These are phyloP conservation scores for Chloropsis cyanopogon DNA, from an alignment of 2,113 vertebrate species.

Conservation along the genomic window DNA sequence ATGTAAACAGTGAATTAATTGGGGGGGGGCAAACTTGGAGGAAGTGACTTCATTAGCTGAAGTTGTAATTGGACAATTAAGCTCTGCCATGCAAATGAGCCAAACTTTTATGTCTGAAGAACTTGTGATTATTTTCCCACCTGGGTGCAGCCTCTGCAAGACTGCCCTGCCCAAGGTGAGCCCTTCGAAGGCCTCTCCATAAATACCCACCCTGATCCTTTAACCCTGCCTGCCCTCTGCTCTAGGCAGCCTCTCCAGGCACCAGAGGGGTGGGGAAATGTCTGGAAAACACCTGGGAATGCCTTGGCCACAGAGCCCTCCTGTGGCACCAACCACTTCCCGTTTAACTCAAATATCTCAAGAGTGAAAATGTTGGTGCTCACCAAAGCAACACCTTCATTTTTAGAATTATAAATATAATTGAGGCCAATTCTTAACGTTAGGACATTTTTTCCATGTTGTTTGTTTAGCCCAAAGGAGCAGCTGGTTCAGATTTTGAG, in stretches of 20 bases:
- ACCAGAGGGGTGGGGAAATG: not conserved
- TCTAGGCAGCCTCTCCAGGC: not conserved
- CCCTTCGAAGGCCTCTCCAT: not conserved
- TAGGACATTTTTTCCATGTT: not conserved
- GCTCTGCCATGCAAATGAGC: not conserved
- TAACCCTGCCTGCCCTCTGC: not conserved
- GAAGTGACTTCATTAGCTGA: not conserved
- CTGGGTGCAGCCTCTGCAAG: no score
- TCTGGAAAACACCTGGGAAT: not conserved
- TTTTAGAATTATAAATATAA: rapidly evolving
- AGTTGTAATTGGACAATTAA: not conserved
- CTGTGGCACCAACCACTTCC: no score
- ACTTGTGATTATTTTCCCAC: rapidly evolving
- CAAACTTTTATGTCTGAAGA: no score
- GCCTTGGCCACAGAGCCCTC: not conserved
- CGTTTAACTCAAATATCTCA: rapidly evolving
- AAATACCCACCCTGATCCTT: no score
- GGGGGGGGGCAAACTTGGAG: not conserved
- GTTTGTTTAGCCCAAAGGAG: not conserved
- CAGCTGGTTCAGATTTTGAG: not conserved
- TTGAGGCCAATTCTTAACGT: rapidly evolving
- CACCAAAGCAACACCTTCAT: not conserved
- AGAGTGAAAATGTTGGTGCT: not conserved
- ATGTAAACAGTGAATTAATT: not conserved
- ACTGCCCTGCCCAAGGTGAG: not conserved